Base-by-base conservation (phyloP, 2,113 vertebrate genomes). In the Neolamprologus longior region DNA sequence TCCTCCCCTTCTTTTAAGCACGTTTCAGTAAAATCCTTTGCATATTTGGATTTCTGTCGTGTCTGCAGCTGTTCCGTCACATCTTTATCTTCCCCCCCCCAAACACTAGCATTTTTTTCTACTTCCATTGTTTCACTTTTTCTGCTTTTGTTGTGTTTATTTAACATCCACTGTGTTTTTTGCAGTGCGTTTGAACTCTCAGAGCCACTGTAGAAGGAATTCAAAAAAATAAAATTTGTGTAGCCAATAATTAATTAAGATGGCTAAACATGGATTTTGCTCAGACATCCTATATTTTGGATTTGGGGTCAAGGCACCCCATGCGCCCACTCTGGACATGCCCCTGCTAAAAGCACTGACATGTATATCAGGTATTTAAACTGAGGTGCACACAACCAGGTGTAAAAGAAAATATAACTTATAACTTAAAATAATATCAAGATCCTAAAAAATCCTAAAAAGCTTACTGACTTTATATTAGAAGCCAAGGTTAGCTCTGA, bases 31-130 rank as follows among this genome's bases (percentile, higher is more conserved):
- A 33, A 63, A 63, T 35, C 58, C 31, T 7, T 63, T 0, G 0
- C 17, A 63, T 0, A 66, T 66, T 66, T 66, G 9, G 17, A 12
- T n/a, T 66, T 66, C 31, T 35, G 17, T n/a, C 1, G 0, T 0
- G 9, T 66, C 61, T 66, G 61, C 61, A 66, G 61, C 61, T 35
- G 31, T 35, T 66, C 61, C 17, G 0, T 37, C 61, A 66, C 17
- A 66, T 37, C 61, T n/a, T 37, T 7, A 35, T 66, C 61, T 35
- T 2, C 17, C 31, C 9, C 17, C 31, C 9, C 19, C 10, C 15
- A 63, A 66, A 66, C 1, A 0, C 61, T 1, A 66, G 6, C 31
- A 12, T n/a, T 3, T 66, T 57, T 7, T n/a, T 66, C 10, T 37
- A n/a, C 61, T 40, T 68, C 19, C 33, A 68, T 4, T 68, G 11